These are phyloP conservation scores for Dendrolimus houi DNA, from an alignment of 2,888 invertebrate species.

Conservation along the genomic window DNA sequence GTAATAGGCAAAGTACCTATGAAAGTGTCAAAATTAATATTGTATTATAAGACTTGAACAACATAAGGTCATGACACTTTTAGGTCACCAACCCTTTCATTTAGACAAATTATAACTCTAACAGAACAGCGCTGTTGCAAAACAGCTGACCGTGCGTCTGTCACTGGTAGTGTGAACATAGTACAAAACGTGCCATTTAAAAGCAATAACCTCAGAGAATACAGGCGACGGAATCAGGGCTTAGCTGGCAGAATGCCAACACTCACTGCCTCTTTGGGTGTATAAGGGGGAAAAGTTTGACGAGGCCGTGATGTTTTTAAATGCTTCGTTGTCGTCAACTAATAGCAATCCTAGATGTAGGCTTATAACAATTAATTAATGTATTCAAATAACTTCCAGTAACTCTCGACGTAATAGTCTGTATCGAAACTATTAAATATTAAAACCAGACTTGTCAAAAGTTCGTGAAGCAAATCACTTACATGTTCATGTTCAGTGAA, in stretches of 20 bases:
- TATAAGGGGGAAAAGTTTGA: constrained; percentile 7
- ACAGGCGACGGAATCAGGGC: constrained; percentile 33
- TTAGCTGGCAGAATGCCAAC: constrained; percentile 36
- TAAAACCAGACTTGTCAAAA: too few relatives aligned
- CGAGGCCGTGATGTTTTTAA: background rate
- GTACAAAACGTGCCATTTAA: constrained; percentile 38
- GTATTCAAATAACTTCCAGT: too few relatives aligned
- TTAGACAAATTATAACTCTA: too few relatives aligned
- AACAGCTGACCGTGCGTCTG: constrained; percentile 5
- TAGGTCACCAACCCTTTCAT: too few relatives aligned
- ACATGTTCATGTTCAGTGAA: too few relatives aligned
- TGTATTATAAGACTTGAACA: too few relatives aligned
- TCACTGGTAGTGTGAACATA: constrained; percentile 8
- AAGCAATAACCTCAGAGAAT: constrained; percentile 39
- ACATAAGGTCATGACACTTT: too few relatives aligned
- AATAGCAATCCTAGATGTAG: background rate
- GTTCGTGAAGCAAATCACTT: too few relatives aligned
- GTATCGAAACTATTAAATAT: too few relatives aligned
- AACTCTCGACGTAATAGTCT: too few relatives aligned
- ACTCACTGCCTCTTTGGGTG: constrained; percentile 22
- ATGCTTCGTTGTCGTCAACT: background rate
- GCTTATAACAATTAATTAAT: background rate
- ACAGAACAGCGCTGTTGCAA: background rate
- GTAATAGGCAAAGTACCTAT: too few relatives aligned
- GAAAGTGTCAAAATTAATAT: too few relatives aligned